These are phyloP conservation scores for Lepidochitona cinerea DNA, from an alignment of 2,888 invertebrate species.

Conservation along the genomic window DNA sequence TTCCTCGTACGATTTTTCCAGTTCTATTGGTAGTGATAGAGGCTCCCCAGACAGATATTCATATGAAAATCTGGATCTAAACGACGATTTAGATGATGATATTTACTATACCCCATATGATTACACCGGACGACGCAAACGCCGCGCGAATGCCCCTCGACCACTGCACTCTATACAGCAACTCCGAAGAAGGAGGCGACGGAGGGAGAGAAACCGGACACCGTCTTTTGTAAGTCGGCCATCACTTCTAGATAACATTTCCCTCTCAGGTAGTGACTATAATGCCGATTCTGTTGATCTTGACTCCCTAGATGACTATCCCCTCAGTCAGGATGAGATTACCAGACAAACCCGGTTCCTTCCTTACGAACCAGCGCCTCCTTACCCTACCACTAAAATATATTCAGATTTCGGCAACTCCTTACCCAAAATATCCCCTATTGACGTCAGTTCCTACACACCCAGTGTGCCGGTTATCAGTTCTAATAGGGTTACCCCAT, in stretches of 20 bases:
- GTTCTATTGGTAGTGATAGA: background rate
- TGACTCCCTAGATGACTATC: background rate
- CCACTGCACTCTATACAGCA: background rate
- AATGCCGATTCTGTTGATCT: background rate
- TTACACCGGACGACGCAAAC: background rate
- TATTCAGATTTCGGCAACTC: background rate
- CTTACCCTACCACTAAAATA: background rate
- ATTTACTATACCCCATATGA: background rate
- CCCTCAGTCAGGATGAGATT: background rate
- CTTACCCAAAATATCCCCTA: background rate
- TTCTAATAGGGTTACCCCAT: background rate
- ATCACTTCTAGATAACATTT: background rate
- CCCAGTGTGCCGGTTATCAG: background rate
- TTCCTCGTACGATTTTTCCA: background rate
- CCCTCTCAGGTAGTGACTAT: background rate
- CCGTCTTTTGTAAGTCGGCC: background rate
- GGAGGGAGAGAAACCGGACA: background rate
- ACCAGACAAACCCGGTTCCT: slow-evolving; percentile 9
- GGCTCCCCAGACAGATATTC: background rate
- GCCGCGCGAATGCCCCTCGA: background rate
- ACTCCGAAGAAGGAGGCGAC: background rate
- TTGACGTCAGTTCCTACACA: background rate
- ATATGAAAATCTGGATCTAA: background rate
- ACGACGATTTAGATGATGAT: background rate
- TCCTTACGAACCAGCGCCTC: background rate